Evolutionary conservation across 2,888 invertebrate species (phyloP).

Genomic region (Gnatocerus cornutus): DNA sequence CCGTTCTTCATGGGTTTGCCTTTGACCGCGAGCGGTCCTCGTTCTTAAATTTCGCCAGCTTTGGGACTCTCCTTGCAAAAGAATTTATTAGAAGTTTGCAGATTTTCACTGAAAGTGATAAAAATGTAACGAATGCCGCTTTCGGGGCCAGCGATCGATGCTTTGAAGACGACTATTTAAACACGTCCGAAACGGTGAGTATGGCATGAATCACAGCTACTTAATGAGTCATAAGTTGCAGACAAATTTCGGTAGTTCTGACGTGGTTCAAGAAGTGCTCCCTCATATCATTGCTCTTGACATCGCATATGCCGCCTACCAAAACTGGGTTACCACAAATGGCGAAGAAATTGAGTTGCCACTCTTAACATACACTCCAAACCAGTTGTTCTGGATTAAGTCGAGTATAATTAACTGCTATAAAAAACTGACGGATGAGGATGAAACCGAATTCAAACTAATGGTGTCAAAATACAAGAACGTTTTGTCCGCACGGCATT

Average conservation of each 20-base stretch:
- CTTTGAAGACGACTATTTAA: conserved; percentile 21
- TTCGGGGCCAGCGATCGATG: conserved; percentile 22
- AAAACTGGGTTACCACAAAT: conserved; percentile 79
- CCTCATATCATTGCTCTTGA: conserved; percentile 93
- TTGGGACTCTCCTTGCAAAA: conserved; percentile 10
- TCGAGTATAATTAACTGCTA: conserved; percentile 38
- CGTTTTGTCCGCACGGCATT: conserved; percentile 49
- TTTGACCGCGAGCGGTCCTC: conserved; percentile 1
- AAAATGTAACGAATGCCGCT: not conserved
- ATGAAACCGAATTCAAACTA: conserved; percentile 10
- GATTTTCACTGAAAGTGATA: conserved; percentile 4
- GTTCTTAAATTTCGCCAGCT: conserved; percentile 22
- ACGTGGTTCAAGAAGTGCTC: conserved; percentile 8
- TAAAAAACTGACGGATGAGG: conserved; percentile 16
- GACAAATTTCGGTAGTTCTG: not conserved
- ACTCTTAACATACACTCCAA: conserved; percentile 79
- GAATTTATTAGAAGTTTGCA: conserved; percentile 7
- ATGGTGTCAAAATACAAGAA: conserved; percentile 30
- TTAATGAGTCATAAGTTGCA: conserved; percentile 77
- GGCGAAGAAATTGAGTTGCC: conserved; percentile 79
- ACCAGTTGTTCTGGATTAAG: conserved; percentile 71
- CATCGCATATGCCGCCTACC: conserved; percentile 87
- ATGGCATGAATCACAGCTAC: conserved; percentile 64
- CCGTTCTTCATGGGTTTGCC: conserved; percentile 13
- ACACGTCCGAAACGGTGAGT: not conserved